A percentile compares a stretch with the other conserved stretches of the same genome.
Evolutionary conservation across 2,888 invertebrate species (phyloP).

Genomic region (Hyles lineata): DNA sequence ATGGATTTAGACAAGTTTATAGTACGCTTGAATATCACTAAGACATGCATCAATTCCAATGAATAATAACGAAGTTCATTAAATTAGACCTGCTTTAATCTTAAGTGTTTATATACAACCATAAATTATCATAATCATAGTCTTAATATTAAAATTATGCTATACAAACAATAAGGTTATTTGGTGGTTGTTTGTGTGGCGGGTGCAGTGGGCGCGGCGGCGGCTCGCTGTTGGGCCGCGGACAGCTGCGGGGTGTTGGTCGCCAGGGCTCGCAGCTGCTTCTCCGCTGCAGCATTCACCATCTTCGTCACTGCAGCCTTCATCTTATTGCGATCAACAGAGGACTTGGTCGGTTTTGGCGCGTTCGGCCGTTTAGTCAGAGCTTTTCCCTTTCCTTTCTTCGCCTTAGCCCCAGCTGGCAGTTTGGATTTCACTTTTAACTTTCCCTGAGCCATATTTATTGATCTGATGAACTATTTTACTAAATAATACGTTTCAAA

Average conservation of each 20-base stretch:
- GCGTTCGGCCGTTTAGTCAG: slow-evolving; percentile 86
- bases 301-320: slow-evolving; percentile 88
- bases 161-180: slow-evolving; percentile 27
- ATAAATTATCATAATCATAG: slow-evolving; percentile 1
- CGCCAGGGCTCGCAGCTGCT: slow-evolving; percentile 86
- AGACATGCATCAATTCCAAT: slow-evolving; percentile 17
- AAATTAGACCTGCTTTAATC: slow-evolving; percentile 17
- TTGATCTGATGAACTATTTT: background rate
- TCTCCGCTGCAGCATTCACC: slow-evolving; percentile 88
- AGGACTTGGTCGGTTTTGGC: slow-evolving; percentile 87
- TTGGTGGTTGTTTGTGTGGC: slow-evolving; percentile 40
- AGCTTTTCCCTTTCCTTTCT: slow-evolving; percentile 81
- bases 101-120: slow-evolving; percentile 21
- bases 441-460: slow-evolving; percentile 88
- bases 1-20: background rate
- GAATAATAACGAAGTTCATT: slow-evolving; percentile 8
- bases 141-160: slow-evolving; percentile 17
- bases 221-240: slow-evolving; percentile 76
- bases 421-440: slow-evolving; percentile 87
- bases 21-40: background rate
- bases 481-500: background rate
- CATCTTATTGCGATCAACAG: slow-evolving; percentile 85
- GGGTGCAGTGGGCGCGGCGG: slow-evolving; percentile 75
- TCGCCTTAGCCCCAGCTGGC: slow-evolving; percentile 82
- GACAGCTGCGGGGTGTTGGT: slow-evolving; percentile 79